Percentiles rank a stretch among this genome's conserved stretches.
These are phyloP conservation scores for Cyphomyrmex costatus DNA, from an alignment of 1,140 invertebrate species.

Conservation along the genomic window DNA sequence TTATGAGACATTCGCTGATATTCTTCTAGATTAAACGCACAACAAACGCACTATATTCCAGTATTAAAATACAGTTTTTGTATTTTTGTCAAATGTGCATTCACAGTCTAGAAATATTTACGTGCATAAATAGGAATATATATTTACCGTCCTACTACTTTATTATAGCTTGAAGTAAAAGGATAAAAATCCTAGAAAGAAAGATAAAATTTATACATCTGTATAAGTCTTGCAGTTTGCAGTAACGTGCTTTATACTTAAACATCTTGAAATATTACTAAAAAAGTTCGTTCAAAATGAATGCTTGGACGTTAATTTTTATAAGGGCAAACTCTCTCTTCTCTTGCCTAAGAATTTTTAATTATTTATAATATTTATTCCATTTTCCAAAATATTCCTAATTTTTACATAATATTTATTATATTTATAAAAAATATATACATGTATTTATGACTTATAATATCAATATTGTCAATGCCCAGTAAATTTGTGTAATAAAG, in stretches of 20 bases:
- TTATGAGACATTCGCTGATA: conserved; percentile 34
- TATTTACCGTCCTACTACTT: conserved; percentile 27
- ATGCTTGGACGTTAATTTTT: conserved; percentile 15
- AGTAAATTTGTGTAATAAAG: neutral
- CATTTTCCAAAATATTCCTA: neutral
- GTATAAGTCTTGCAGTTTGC: conserved; percentile 8
- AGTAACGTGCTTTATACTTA: conserved; percentile 21
- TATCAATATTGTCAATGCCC: neutral
- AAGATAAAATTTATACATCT: conserved; percentile 39
- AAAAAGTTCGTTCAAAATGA: conserved; percentile 39
- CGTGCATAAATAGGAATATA: conserved; percentile 44
- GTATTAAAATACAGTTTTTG: conserved; percentile 34
- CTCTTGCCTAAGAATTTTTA: neutral
- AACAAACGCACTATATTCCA: neutral
- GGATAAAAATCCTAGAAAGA: conserved; percentile 30
- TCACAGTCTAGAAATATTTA: conserved; percentile 33
- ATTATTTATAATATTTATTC: conserved; percentile 13
- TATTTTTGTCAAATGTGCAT: conserved; percentile 30
- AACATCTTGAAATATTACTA: conserved; percentile 46
- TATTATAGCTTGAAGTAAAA: conserved; percentile 31
- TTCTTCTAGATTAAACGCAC: conserved; percentile 33
- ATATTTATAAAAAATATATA: conserved; percentile 1
- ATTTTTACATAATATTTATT: neutral
- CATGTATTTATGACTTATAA: neutral
- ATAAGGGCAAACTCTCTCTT: neutral